These are phyloP conservation scores for Stenoptilia bipunctidactyla DNA, from an alignment of 2,888 invertebrate species.

Conservation along the genomic window DNA sequence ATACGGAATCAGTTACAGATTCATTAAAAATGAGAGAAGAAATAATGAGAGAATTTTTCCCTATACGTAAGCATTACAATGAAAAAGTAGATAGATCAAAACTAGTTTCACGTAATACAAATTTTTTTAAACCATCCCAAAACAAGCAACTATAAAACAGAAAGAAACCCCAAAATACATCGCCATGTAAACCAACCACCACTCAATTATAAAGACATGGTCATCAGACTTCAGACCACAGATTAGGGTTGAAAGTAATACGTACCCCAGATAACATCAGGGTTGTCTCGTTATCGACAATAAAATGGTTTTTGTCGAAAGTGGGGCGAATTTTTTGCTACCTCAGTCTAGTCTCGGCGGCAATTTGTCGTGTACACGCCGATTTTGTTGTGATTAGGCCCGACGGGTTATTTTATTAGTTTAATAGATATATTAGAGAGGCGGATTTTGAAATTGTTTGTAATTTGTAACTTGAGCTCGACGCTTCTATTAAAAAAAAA, in stretches of 20 bases:
- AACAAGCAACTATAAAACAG: neutral
- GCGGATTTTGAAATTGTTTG: too few species aligned
- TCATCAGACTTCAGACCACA: constrained; percentile 31
- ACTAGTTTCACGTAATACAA: too few species aligned
- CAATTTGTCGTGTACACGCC: constrained; percentile 54
- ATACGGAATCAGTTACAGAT: too few species aligned
- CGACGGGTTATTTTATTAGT: constrained; percentile 13
- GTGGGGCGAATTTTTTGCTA: constrained; percentile 61
- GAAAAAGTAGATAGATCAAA: too few species aligned
- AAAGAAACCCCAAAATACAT: too few species aligned
- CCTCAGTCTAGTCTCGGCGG: constrained; percentile 34
- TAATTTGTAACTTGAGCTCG: too few species aligned
- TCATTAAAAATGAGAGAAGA: too few species aligned
- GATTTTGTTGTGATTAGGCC: constrained; percentile 24
- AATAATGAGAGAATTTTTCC: too few species aligned
- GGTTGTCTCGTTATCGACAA: constrained; percentile 56
- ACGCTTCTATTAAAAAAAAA: too few species aligned
- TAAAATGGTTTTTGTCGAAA: constrained; percentile 52
- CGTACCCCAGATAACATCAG: constrained; percentile 47
- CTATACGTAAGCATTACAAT: too few species aligned
- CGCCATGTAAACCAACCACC: constrained; percentile 36
- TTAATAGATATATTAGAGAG: too few species aligned
- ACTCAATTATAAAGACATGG: constrained; percentile 52
- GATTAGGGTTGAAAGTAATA: constrained; percentile 67
- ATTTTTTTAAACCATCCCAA: too few species aligned